phyloP scores from a whole-genome alignment of 30 jellyfish, hydroid and myxozoan species.

The Catostylus mosaicus region DNA sequence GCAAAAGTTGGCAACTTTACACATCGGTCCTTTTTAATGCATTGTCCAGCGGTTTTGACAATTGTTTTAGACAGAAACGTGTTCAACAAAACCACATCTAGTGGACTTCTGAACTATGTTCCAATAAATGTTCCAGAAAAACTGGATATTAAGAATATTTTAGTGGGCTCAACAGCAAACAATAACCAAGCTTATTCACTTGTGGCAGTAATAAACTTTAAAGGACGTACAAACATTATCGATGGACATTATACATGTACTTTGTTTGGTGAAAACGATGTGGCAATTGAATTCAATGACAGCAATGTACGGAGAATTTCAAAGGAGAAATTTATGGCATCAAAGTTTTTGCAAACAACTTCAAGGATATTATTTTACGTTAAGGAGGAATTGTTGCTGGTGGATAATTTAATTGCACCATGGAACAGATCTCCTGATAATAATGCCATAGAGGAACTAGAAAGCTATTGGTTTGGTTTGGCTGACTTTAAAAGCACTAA shows the following conservation, averaged over 20 bases:
- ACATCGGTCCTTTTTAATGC: too few species aligned
- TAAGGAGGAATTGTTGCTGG: neutral
- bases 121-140: too few species aligned
- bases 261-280: slow-evolving; percentile 6
- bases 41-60: too few species aligned
- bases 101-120: too few species aligned
- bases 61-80: too few species aligned
- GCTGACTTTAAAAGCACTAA: neutral
- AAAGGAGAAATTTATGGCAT: neutral
- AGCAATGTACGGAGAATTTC: neutral
- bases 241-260: slow-evolving; percentile 11
- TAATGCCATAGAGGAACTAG: neutral
- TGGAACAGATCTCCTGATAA: neutral
- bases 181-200: neutral
- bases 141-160: neutral
- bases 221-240: neutral
- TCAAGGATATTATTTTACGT: too few species aligned
- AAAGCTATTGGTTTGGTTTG: neutral
- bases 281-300: neutral
- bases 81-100: too few species aligned
- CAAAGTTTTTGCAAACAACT: neutral
- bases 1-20: too few species aligned
- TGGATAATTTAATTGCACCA: neutral
- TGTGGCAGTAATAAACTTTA: neutral
- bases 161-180: neutral